phyloP scores from a whole-genome alignment of 2,797 vertebrate genomes.

The Sitta carolinensis region DNA sequence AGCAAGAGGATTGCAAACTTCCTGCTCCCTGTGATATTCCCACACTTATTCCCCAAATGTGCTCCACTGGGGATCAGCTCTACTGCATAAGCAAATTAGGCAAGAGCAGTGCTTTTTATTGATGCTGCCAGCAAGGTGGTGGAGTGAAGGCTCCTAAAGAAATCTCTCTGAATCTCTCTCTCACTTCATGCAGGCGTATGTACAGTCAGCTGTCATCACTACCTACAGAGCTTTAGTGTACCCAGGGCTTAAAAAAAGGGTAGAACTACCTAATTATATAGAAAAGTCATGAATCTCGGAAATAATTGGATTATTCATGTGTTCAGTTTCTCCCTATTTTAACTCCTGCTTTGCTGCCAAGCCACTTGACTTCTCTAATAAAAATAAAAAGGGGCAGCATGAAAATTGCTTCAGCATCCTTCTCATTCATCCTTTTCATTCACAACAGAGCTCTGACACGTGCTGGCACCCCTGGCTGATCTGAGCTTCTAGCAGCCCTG shows the following conservation, averaged over 20 bases:
- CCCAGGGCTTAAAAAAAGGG: not conserved
- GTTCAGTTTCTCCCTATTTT: not conserved
- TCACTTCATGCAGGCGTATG: not conserved
- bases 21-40: not conserved
- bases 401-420: not conserved
- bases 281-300: not conserved
- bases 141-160: not conserved
- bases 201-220: slow-evolving; percentile 31
- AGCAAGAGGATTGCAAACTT: not conserved
- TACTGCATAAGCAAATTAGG: not conserved
- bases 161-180: not conserved
- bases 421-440: not conserved
- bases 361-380: not conserved
- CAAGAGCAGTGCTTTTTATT: not conserved
- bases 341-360: not conserved
- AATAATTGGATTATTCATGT: not conserved
- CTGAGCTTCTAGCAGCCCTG: not conserved
- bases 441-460: not conserved
- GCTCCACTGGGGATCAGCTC: not conserved
- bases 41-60: not conserved
- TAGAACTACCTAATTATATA: not conserved
- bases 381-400: not conserved
- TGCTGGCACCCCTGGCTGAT: not conserved
- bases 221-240: not conserved
- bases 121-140: not conserved